Evolutionary conservation across 2,797 vertebrate genomes (phyloP), one percentile per base, ranked within the genome.

Genomic region (Crocodylus rhombifer): DNA sequence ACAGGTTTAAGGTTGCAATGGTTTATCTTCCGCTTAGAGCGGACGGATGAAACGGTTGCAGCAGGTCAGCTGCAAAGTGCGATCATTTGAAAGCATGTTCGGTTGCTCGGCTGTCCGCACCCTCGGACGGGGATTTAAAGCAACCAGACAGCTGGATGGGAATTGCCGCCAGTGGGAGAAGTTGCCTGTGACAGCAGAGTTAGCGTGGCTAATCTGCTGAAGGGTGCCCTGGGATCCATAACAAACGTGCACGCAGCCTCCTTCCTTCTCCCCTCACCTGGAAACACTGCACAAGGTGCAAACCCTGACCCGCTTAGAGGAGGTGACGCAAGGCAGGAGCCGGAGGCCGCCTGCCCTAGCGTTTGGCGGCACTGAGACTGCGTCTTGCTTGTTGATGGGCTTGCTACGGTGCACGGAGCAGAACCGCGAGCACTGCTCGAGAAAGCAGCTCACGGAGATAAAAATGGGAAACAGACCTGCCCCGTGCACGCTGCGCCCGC

Each of bases 371-470:
- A 11, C 20, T 7, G 60, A 3, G 42, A 33, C 4, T 1, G 26
- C 36, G 25, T 2, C 16, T 55, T 0, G 56, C 14, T 0, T 1
- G 33, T 80, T 25, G 42, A 65, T 0, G 1, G 10, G 17, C 20
- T 0, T 33, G n/a, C 57, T 23, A 5, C 0, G 1, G 77, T 2
- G 0, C 0, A 6, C 0, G 0, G 36, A 1, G 20, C 60, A 55
- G 9, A 26, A 74, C 7, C 0, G 30, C 0, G 1, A 28, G 55
- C 55, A 82, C 16, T 6, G 18, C 63, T 56, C 0, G 33, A 60
- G 3, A 20, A 56, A 88, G 4, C 1, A 79, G 69, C 63, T 89
- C 58, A 0, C 4, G 69, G 58, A 0, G 21, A 62, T 4, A 26
- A 73, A 4, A 73, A 28, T 0, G 62, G n/a, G 82, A 84, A 73